A percentile compares a stretch with the other conserved stretches of the same genome.
phyloP scores from a whole-genome alignment of 2,888 invertebrate genomes.

The Oasisia sp. region DNA sequence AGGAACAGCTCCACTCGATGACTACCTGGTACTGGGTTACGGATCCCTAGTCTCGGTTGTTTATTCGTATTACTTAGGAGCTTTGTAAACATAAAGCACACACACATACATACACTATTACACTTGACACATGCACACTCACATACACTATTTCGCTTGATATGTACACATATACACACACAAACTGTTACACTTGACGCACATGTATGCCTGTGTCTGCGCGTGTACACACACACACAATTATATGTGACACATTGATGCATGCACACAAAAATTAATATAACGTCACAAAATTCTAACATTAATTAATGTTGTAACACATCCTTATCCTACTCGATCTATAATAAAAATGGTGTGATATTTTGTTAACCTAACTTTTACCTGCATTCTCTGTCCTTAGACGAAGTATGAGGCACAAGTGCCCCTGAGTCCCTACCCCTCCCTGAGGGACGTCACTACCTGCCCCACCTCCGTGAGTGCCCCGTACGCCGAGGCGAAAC shows the following conservation, averaged over 20 bases:
- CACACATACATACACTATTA: too few species aligned
- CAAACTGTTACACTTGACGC: background rate
- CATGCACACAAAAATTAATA: background rate
- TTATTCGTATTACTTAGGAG: background rate
- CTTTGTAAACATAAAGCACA: background rate
- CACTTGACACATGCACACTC: too few species aligned
- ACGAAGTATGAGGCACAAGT: slow-evolving; percentile 37
- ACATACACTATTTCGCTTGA: too few species aligned
- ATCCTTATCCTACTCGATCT: background rate
- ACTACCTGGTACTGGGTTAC: slow-evolving; percentile 46
- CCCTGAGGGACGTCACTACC: slow-evolving; percentile 34
- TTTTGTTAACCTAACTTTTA: background rate
- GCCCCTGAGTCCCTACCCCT: slow-evolving; percentile 45
- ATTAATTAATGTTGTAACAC: background rate
- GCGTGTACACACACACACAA: too few species aligned
- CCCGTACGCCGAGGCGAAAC: slow-evolving; percentile 46
- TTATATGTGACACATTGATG: background rate
- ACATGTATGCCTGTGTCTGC: background rate
- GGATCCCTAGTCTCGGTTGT: background rate
- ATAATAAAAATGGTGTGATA: background rate
- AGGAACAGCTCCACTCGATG: slow-evolving; percentile 53
- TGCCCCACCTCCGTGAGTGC: slow-evolving; percentile 24
- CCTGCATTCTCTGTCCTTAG: slow-evolving; percentile 36
- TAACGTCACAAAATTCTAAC: background rate
- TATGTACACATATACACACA: too few species aligned